Conservation (phyloP, 2,113 vertebrate genomes). For the Clinocottus analis region DNA sequence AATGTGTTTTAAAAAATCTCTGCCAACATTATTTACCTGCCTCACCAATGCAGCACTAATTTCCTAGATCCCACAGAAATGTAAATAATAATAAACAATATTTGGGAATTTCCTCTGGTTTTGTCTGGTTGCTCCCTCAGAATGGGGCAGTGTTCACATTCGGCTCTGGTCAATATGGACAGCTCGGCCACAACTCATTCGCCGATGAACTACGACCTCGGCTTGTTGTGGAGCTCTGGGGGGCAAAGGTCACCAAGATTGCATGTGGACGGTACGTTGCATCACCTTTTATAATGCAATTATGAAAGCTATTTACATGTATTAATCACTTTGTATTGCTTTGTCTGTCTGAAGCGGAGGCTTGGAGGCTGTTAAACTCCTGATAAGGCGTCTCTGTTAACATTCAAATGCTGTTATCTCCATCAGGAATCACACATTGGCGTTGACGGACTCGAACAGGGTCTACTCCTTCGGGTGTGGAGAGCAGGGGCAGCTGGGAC, state of each 20-base stretch:
- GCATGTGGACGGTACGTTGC: conserved; percentile 89
- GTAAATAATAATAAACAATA: background rate
- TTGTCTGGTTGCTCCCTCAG: conserved; percentile 54
- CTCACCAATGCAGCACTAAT: background rate
- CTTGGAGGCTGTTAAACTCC: background rate
- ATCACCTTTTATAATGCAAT: too few species aligned
- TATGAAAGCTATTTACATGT: background rate
- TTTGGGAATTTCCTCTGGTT: background rate
- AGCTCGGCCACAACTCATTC: conserved; percentile 92
- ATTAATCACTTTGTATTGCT: background rate
- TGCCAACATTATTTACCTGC: background rate
- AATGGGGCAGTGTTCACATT: conserved; percentile 94
- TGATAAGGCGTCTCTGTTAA: background rate
- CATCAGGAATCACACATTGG: conserved; percentile 72
- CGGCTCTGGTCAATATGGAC: conserved; percentile 91
- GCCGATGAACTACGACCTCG: conserved; percentile 90
- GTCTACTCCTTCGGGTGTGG: conserved; percentile 74
- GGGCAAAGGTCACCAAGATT: conserved; percentile 87
- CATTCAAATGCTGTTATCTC: background rate
- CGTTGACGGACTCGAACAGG: conserved; percentile 36
- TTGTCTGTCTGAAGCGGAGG: background rate
- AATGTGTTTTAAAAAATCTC: background rate
- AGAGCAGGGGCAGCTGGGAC: conserved; percentile 67
- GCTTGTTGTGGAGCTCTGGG: conserved; percentile 89
- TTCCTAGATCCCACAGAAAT: background rate